phyloP scores from a whole-genome alignment of 2,888 invertebrate species.

The Polydrusus pterygomalis region DNA sequence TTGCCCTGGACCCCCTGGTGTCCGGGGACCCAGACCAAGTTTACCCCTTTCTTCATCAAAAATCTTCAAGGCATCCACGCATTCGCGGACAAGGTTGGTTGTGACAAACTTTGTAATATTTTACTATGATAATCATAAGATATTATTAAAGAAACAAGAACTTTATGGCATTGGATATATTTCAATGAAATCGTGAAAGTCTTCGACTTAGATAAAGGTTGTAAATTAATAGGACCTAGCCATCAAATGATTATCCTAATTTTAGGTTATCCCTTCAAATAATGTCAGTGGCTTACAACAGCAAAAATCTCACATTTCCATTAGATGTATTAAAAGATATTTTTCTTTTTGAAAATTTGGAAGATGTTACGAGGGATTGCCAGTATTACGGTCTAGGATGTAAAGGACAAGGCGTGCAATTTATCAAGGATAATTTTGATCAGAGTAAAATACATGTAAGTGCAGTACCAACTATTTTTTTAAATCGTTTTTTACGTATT shows the following conservation, averaged over 20 bases:
- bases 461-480: conserved; percentile 27
- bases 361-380: conserved; percentile 72
- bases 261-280: conserved; percentile 75
- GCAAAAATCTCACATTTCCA: conserved; percentile 75
- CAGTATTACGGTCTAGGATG: conserved; percentile 73
- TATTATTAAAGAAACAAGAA: too few species aligned
- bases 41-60: too few species aligned
- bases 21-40: too few species aligned
- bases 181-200: too few species aligned
- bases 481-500: neutral
- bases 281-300: conserved; percentile 77
- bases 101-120: too few species aligned
- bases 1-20: too few species aligned
- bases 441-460: conserved; percentile 71
- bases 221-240: too few species aligned
- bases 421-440: conserved; percentile 71
- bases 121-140: too few species aligned
- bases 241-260: conserved; percentile 47
- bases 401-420: conserved; percentile 67
- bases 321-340: conserved; percentile 71
- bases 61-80: too few species aligned
- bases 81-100: too few species aligned
- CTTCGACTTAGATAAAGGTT: too few species aligned
- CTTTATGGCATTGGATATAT: too few species aligned
- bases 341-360: conserved; percentile 72